Evolutionary conservation across 2,113 vertebrate genomes (phyloP).

Genomic region (Loxodonta africana): DNA sequence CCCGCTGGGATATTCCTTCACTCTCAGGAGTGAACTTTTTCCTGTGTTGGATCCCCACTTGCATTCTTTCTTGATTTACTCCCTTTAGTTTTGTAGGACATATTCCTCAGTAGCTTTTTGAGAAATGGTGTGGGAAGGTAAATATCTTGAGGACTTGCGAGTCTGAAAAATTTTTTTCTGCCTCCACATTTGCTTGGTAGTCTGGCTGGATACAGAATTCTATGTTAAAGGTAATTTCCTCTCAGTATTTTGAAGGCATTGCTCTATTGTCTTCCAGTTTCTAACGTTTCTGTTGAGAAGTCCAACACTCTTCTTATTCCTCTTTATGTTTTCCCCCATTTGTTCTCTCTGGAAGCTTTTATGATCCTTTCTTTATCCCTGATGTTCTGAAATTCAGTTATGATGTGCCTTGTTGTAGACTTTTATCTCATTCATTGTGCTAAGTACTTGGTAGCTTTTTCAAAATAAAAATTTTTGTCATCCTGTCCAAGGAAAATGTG

Average conservation of each 20-base stretch:
- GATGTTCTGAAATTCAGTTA: slow-evolving; percentile 4
- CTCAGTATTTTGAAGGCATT: slow-evolving; percentile 26
- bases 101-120: background rate
- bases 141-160: background rate
- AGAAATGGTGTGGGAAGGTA: background rate
- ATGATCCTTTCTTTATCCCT: background rate
- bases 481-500: slow-evolving; percentile 29
- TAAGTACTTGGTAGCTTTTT: slow-evolving; percentile 1
- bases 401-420: background rate
- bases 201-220: slow-evolving; percentile 19
- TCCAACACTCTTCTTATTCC: background rate
- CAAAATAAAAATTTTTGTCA: slow-evolving; percentile 19
- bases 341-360: background rate
- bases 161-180: slow-evolving; percentile 10
- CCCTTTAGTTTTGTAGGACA: background rate
- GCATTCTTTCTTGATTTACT: slow-evolving; percentile 9
- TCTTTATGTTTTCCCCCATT: background rate
- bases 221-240: slow-evolving; percentile 31
- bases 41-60: background rate
- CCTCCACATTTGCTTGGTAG: background rate
- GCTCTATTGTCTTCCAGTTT: background rate
- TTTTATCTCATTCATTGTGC: background rate
- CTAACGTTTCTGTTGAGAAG: slow-evolving; percentile 3
- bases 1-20: background rate
- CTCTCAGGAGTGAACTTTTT: background rate